Base-by-base conservation (phyloP, 2,888 invertebrate species). In the Nebria salina region DNA sequence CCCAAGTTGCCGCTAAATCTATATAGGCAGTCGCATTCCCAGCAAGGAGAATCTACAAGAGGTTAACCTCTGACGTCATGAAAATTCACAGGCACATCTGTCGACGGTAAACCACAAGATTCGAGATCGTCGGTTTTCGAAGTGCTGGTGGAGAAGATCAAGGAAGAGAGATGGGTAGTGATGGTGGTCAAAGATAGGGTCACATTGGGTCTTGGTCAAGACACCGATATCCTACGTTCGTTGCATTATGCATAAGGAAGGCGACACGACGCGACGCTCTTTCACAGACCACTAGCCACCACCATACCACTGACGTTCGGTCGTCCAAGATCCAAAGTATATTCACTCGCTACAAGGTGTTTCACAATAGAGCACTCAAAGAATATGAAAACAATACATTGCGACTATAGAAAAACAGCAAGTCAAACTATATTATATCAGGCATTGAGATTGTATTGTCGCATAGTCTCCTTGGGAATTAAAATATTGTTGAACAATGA, bases 81-180 rank as follows among this genome's bases (percentile, higher is more conserved):
- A 79, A 79, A 79, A 79, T 79, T 79, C 74, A 79, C 79, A 79
- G 74, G 74, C 79, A 20, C 74, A 79, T 79, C 79, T 79, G 79
- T 74, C 79, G 74, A 25, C 66, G 74, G 20, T 34, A 25, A 42
- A 73, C 72, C 72, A 34, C 72, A 11, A 68, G 68, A 68, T 68
- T 68, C 68, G 13, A 8, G 68, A 15, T 3, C 54, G 8, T 54
- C 8, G 68, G 25, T 25, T 68, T 68, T 6, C 25, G 25, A 68
- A 68, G 20, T 68, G 15, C 15, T 25, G 68, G 9, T n/a, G 20
- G 8, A 68, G 25, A 26, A 68, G 68, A 68, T 7, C 7, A 8
- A 68, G 68, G 4, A 13, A 68, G 15, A 68, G 68, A n/a, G 68
- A 15, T 15, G 25, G n/a, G 4, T 25, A 15, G 8, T 3, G 68